phyloP scores from a whole-genome alignment of 2,113 vertebrate species.

The Nothobranchius kuhntae region DNA sequence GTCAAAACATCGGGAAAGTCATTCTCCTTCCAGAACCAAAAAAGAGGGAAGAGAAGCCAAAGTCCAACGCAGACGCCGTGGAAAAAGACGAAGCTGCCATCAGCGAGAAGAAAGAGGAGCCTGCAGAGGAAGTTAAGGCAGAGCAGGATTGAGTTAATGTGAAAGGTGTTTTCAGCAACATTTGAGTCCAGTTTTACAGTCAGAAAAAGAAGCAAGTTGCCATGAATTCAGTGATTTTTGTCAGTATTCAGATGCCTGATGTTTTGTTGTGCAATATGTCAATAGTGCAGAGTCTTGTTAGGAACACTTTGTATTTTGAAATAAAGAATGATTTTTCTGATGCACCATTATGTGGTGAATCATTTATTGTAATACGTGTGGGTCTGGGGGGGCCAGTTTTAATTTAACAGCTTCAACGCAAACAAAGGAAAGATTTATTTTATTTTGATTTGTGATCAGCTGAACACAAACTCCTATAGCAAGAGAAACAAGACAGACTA shows the following conservation, averaged over 20 bases:
- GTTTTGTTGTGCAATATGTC: constrained; percentile 53
- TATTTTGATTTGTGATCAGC: no score
- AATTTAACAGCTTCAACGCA: no score
- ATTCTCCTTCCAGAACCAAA: constrained; percentile 87
- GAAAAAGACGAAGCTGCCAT: constrained; percentile 32
- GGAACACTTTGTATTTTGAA: constrained; percentile 27
- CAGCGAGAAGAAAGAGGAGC: constrained; percentile 43
- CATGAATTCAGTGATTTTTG: constrained; percentile 29
- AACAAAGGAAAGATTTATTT: no score
- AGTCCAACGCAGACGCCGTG: constrained; percentile 27
- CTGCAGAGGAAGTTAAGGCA: constrained; percentile 48
- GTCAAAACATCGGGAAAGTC: constrained; percentile 91
- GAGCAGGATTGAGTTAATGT: constrained; percentile 53
- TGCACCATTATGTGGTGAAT: not conserved
- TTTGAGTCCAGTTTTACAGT: constrained; percentile 15
- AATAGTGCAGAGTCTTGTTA: constrained; percentile 33
- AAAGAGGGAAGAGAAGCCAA: constrained; percentile 76
- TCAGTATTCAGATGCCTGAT: constrained; percentile 47
- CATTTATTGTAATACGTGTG: not conserved
- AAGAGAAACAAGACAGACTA: no score
- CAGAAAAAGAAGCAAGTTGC: constrained; percentile 5
- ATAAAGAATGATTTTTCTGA: constrained; percentile 17
- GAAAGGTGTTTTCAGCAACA: constrained; percentile 16
- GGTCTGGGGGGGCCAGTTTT: no score
- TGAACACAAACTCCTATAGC: no score